Percentiles rank a stretch among this genome's conserved stretches.
phyloP scores from a whole-genome alignment of 2,113 vertebrate species.

The Anthoscopus minutus region DNA sequence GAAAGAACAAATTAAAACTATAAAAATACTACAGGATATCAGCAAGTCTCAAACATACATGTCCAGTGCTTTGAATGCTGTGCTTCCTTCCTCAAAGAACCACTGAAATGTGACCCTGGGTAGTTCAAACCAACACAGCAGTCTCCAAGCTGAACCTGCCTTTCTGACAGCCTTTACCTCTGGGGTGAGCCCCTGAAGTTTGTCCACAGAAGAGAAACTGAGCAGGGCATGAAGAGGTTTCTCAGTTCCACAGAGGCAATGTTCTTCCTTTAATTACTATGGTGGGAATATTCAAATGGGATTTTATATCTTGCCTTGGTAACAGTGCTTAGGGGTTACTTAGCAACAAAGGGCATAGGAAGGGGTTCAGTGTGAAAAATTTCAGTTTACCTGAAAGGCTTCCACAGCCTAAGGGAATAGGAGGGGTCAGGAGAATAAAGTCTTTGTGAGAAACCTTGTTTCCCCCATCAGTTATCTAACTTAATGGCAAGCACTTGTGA shows the following conservation, averaged over 20 bases:
- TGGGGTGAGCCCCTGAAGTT: background rate
- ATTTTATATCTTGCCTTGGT: background rate
- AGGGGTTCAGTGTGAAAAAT: background rate
- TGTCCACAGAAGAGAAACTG: background rate
- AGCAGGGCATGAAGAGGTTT: background rate
- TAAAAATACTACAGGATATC: background rate
- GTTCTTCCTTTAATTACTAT: background rate
- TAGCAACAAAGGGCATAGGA: background rate
- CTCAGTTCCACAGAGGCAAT: background rate
- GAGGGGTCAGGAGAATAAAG: background rate
- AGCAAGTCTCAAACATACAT: background rate
- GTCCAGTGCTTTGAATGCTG: background rate
- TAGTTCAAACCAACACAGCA: slow-evolving; percentile 61
- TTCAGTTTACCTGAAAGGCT: background rate
- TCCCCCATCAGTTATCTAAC: background rate
- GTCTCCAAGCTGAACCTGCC: background rate
- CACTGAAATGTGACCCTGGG: background rate
- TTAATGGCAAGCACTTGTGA: background rate
- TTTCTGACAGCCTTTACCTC: background rate
- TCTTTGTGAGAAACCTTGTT: background rate
- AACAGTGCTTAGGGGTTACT: background rate
- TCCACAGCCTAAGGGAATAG: background rate
- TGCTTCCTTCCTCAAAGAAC: background rate
- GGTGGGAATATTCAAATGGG: background rate
- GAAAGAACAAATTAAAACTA: slow-evolving; percentile 50